These are phyloP conservation scores for Myotis planiceps DNA, from an alignment of 2,797 vertebrate species.

Conservation along the genomic window DNA sequence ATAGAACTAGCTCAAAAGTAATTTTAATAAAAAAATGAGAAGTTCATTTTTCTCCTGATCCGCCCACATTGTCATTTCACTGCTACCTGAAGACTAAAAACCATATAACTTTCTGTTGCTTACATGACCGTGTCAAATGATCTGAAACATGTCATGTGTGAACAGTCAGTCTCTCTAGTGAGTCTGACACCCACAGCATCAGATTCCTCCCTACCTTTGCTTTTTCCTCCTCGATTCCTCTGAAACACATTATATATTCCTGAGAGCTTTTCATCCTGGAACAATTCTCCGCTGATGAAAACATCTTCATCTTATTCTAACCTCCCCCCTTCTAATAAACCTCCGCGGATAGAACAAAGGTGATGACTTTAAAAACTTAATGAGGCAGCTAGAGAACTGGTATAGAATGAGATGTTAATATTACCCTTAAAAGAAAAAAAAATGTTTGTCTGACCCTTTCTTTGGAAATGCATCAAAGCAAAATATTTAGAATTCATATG, in stretches of 20 bases:
- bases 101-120: conserved; percentile 80
- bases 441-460: conserved; percentile 66
- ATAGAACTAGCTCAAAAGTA: conserved; percentile 68
- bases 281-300: conserved; percentile 46
- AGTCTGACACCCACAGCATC: conserved; percentile 62
- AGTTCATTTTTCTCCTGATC: conserved; percentile 55
- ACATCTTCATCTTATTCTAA: conserved; percentile 23
- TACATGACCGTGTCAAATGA: conserved; percentile 71
- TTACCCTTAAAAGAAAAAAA: conserved; percentile 73
- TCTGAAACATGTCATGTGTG: conserved; percentile 70
- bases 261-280: conserved; percentile 46
- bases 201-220: conserved; percentile 1
- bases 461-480: conserved; percentile 74
- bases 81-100: conserved; percentile 76
- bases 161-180: conserved; percentile 29
- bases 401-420: conserved; percentile 67
- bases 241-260: conserved; percentile 50
- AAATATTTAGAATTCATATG: conserved; percentile 36
- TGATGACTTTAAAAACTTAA: conserved; percentile 47
- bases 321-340: not conserved
- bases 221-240: conserved; percentile 65
- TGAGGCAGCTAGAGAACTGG: conserved; percentile 64
- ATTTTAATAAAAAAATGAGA: conserved; percentile 73
- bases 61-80: conserved; percentile 71
- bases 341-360: conserved; percentile 31